Evolutionary conservation across 2,113 vertebrate genomes (phyloP), one percentile per base, ranked within the genome.

Genomic region (Lycaon pictus): DNA sequence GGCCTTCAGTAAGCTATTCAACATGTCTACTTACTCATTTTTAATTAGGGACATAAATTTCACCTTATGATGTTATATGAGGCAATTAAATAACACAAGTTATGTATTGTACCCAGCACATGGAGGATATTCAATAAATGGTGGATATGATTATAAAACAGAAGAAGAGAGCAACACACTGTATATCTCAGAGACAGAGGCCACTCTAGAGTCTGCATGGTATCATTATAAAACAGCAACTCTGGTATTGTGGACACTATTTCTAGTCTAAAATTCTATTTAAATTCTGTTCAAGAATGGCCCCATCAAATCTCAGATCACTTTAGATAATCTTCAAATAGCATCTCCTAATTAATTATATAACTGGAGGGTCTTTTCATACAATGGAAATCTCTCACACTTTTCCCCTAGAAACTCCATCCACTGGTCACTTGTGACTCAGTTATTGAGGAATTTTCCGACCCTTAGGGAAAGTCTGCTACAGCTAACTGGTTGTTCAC

Each of bases 311-410:
- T 63, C 1, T 65, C 13, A 94, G 83, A 86, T 77, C 88, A 88
- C 29, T 92, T 93, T 87, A 72, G 69, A 93, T 92, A 94, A 62
- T 79, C 69, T 96, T 93, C 25, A 91, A 58, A 15, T 88, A 90
- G 86, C 19, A 79, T 35, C n/a, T 67, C 17, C 19, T 82, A 90
- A 51, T 83, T 82, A 77, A 95, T 63, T 79, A 22, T 15, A 1
- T 72, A 74, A 55, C 56, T 85, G 35, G 65, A 53, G 8, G 5
- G 0, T 69, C 17, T 60, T 48, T 88, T 16, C 12, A n/a, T 35
- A 22, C 1, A 5, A 22, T 35, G 51, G 3, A 20, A 96, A 51
- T 3, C 37, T 69, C 16, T 10, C 7, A 51, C 12, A 20, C 5
- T 43, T 74, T 11, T 84, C 16, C 22, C 29, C 29, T 48, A 7